Evolutionary conservation across 2,797 vertebrate species (phyloP).

Genomic region (Hapalemur alaotrensis): DNA sequence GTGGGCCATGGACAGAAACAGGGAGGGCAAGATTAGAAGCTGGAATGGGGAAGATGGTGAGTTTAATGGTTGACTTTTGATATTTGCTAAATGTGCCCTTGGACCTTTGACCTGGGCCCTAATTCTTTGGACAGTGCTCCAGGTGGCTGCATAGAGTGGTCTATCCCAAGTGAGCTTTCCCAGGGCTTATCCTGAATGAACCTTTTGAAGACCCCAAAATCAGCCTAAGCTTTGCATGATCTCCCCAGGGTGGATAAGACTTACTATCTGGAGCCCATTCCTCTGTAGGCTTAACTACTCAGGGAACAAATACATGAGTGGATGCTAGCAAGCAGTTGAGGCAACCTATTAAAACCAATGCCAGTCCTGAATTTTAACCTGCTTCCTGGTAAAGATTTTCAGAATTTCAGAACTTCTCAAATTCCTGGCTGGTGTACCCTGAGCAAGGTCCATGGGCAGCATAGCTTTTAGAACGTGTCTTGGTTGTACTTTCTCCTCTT

Average conservation of each 20-base stretch:
- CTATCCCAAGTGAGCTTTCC: not conserved
- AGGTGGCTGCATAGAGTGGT: not conserved
- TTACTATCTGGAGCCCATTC: not conserved
- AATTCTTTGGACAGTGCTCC: not conserved
- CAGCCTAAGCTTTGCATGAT: not conserved
- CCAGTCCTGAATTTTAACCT: not conserved
- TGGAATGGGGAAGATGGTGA: not conserved
- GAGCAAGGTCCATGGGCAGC: not conserved
- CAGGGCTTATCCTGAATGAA: not conserved
- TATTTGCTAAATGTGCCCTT: not conserved
- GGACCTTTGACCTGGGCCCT: not conserved
- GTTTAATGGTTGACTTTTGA: not conserved
- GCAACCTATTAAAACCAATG: not conserved
- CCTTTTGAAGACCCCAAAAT: not conserved
- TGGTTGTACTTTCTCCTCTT: slow-evolving; percentile 12
- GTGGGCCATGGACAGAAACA: not conserved
- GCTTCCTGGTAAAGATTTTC: not conserved
- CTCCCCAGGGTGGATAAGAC: not conserved
- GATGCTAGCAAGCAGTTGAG: not conserved
- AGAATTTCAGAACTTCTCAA: not conserved
- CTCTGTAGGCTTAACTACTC: not conserved
- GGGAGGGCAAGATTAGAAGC: not conserved
- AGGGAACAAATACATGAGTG: accelerated
- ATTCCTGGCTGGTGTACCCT: not conserved
- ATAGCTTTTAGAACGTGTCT: not conserved